Base-by-base conservation (phyloP, 1,140 invertebrate species). In the Adoxophyes honmai region DNA sequence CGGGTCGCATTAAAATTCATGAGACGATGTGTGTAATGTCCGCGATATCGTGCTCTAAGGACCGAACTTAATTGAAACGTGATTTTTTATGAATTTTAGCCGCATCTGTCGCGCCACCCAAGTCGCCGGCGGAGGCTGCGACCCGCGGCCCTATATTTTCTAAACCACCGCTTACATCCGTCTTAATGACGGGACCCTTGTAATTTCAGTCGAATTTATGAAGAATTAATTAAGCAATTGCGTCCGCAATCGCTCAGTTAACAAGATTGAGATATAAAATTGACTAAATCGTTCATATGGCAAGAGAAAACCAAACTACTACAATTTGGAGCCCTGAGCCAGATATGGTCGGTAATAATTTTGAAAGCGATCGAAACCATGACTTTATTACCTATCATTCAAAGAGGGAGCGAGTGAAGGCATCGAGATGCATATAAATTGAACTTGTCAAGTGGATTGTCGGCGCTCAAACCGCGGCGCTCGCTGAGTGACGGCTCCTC, bases 21-120 rank as follows among this genome's bases (percentile, higher is more conserved):
- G 68, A 75, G 68, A 64, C 55, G 64, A 62, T 55, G 63, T 59
- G 62, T 69, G 60, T 73, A 69, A 74, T 73, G 60, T 54, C 57
- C 59, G 37, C 59, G 58, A 62, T 74, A 74, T 75, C 59, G 56
- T 55, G 52, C 64, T 73, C 65, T 70, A 78, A 80, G 62, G 66
- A 73, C 62, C 60, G 52, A 61, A 64, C 48, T 56, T 80, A 75
- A 78, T 82, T 75, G 78, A 78, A 74, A 74, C 62, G 67, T 72
- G 64, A 68, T 69, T 72, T 71, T 75, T 78, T 66, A 66, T 68
- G 60, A 73, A 66, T 70, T 68, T 68, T 48, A 37, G 42, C 21
- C 37, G 63, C 75, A 78, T 81, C 75, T 78, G 74, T 62, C 66
- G 60, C 60, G 38, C 80, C 76, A 81, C 80, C 78, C 80, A 83